A percentile compares a stretch with the other conserved stretches of the same genome.
Conservation (phyloP, 2,888 invertebrate species). For the Leucophenga maculata region DNA sequence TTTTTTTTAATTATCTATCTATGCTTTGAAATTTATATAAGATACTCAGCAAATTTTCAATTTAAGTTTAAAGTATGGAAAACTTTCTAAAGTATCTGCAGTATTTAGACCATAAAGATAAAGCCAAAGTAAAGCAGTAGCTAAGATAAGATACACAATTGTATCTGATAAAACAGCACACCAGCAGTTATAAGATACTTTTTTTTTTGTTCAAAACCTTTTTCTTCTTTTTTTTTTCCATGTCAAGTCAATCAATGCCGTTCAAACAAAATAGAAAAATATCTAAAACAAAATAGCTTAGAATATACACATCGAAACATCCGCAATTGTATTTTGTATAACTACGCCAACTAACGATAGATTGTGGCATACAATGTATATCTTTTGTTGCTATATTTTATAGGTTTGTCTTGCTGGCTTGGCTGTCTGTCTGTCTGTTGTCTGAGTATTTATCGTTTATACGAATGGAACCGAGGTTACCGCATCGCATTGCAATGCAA, state of each 20-base stretch:
- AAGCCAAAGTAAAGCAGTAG: not conserved
- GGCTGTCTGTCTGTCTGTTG: no score
- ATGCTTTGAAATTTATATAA: not conserved
- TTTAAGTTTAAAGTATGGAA: not conserved
- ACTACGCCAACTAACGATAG: no score
- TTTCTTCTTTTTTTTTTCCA: not conserved
- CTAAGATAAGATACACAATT: constrained; percentile 5
- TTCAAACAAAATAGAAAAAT: no score
- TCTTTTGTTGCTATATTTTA: no score
- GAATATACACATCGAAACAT: no score
- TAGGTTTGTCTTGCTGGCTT: no score
- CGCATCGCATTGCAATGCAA: not conserved
- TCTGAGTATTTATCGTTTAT: no score
- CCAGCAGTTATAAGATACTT: not conserved
- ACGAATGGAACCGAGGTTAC: not conserved
- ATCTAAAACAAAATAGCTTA: no score
- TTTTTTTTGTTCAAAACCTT: not conserved
- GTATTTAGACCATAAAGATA: constrained; percentile 1
- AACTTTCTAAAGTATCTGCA: constrained; percentile 13
- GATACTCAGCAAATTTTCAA: no score
- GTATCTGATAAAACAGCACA: no score
- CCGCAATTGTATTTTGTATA: no score
- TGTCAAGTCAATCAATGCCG: constrained; percentile 7
- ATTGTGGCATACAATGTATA: no score
- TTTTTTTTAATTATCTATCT: not conserved